Conservation (phyloP, 2,113 vertebrate species). For the Butastur rufipennis region DNA sequence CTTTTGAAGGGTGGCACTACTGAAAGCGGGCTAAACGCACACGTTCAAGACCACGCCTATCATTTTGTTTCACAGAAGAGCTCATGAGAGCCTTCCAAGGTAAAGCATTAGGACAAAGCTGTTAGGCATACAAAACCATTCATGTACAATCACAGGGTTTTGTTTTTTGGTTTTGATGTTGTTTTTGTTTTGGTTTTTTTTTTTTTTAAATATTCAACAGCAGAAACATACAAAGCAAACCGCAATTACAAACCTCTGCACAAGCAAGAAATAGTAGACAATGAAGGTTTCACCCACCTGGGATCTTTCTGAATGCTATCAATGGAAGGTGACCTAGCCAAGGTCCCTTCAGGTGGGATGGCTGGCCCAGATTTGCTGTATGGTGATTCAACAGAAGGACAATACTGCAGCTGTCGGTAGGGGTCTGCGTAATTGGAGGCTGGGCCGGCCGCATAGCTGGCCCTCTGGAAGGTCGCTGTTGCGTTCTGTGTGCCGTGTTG, state of each 20-base stretch:
- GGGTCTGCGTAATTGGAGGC: slow-evolving; percentile 91
- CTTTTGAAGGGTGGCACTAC: background rate
- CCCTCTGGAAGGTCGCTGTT: slow-evolving; percentile 90
- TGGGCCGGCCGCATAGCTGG: slow-evolving; percentile 89
- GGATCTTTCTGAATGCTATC: slow-evolving; percentile 99
- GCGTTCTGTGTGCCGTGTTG: slow-evolving; percentile 83
- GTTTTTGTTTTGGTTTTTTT: background rate
- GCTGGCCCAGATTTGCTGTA: slow-evolving; percentile 99
- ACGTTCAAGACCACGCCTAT: background rate
- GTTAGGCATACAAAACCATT: background rate
- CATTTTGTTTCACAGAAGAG: background rate
- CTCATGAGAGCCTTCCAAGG: background rate
- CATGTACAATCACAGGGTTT: accelerated
- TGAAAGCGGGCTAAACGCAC: background rate
- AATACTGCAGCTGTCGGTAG: slow-evolving; percentile 98
- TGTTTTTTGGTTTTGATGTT: no score
- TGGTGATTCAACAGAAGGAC: slow-evolving; percentile 95
- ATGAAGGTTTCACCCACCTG: slow-evolving; percentile 83
- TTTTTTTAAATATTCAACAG: background rate
- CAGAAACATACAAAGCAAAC: background rate
- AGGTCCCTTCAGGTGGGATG: slow-evolving; percentile 92
- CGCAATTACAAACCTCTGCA: background rate
- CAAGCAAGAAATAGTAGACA: background rate
- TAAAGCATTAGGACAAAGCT: background rate
- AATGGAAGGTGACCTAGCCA: slow-evolving; percentile 96